Evolutionary conservation across 1,140 invertebrate genomes (phyloP), one percentile per base, ranked within the genome.

Genomic region (Bombyx mandarina): DNA sequence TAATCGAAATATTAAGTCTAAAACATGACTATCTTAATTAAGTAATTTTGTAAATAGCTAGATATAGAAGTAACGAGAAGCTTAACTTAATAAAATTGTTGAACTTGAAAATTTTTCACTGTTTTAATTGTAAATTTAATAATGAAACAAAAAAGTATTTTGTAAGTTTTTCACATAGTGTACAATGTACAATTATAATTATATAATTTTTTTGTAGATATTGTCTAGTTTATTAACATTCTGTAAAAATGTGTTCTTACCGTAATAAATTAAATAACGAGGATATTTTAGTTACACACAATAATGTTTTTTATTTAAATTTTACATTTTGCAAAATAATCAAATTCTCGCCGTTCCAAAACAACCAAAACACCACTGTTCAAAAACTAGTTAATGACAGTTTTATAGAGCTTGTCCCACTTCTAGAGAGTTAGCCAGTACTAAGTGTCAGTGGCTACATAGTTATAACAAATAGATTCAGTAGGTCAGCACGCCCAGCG

Each of bases 221-320:
- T 75, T 77, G 67, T 80, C 77, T 80, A 84, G 76, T 72, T 70
- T 67, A 80, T 82, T 86, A 86, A 86, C 83, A 86, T 84, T 84
- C 78, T 86, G 83, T 86, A 86, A 86, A 78, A 86, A 84, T 86
- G 81, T 86, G 83, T 86, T 86, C 83, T 86, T 86, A 85, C 75
- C 70, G 61, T 84, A 83, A 80, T 86, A 85, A 86, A 86, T 86
- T 86, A 84, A 86, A 86, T 86, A 86, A 84, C 75, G 79, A 84
- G 72, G 82, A 82, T 86, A 86, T 84, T 86, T 86, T 86, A 86
- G 82, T 86, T 86, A 86, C 81, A 81, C 70, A 77, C 55, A 55
- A 54, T 52, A 67, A 52, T 66, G 70, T 73, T 75, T 61, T 76
- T 86, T 79, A 75, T 80, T 82, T 78, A 58, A 56, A 45, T 35